These are phyloP conservation scores for Gymnoscopelus microlampas DNA, from an alignment of 2,797 vertebrate species.

Conservation along the genomic window DNA sequence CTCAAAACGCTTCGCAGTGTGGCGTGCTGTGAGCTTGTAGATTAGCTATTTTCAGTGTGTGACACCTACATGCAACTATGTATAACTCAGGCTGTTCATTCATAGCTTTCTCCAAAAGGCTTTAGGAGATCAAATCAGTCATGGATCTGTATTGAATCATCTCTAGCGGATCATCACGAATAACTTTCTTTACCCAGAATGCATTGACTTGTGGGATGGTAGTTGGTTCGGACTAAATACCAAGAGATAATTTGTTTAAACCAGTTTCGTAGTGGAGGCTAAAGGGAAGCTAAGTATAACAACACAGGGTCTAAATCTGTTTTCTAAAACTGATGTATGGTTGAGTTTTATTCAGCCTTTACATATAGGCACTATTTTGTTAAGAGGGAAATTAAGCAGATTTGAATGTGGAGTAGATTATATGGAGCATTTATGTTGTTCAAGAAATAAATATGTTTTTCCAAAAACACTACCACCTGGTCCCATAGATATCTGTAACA, in stretches of 20 bases:
- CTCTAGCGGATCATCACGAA: conserved; percentile 39
- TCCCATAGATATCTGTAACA: too few relatives aligned
- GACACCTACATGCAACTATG: too few relatives aligned
- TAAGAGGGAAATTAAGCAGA: conserved; percentile 49
- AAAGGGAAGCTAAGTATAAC: conserved; percentile 30
- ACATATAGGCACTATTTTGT: conserved; percentile 47
- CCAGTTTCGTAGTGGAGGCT: conserved; percentile 1
- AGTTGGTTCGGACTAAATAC: neutral
- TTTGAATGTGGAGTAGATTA: conserved; percentile 36
- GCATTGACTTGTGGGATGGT: neutral
- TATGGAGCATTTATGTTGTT: conserved; percentile 48
- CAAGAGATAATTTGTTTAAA: conserved; percentile 3
- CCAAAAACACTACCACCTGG: conserved; percentile 27
- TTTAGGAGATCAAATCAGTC: conserved; percentile 14
- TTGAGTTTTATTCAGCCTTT: conserved; percentile 81
- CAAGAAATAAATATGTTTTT: conserved; percentile 73
- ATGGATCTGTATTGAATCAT: conserved; percentile 44
- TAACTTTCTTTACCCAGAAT: conserved; percentile 16
- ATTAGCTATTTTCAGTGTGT: too few relatives aligned
- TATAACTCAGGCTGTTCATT: conserved; percentile 1
- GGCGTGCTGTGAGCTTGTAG: too few relatives aligned
- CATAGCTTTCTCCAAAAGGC: neutral
- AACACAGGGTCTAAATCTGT: conserved; percentile 25
- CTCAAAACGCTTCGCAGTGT: too few relatives aligned
- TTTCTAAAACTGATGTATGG: conserved; percentile 40